These are phyloP conservation scores for Spea hammondii DNA, from an alignment of 2,797 vertebrate genomes.

Conservation along the genomic window DNA sequence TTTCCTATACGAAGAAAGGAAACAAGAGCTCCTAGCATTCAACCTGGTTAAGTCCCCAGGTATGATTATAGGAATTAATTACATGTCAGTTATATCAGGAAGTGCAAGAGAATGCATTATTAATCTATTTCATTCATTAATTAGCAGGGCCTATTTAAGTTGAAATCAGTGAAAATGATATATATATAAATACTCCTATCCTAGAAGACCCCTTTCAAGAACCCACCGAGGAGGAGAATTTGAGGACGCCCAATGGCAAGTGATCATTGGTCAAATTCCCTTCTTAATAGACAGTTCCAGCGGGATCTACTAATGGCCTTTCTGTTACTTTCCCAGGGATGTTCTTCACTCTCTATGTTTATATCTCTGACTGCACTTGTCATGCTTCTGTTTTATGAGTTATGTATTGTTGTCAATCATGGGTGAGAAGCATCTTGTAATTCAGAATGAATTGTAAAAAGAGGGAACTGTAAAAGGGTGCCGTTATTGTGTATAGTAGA, in stretches of 20 bases:
- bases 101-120: slow-evolving; percentile 18
- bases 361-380: slow-evolving; percentile 44
- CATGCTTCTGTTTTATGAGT: slow-evolving; percentile 48
- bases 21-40: no score
- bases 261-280: slow-evolving; percentile 39
- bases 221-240: slow-evolving; percentile 10
- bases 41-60: no score
- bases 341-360: slow-evolving; percentile 37
- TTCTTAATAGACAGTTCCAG: slow-evolving; percentile 44
- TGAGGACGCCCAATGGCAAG: slow-evolving; percentile 34
- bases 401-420: slow-evolving; percentile 48
- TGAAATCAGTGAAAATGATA: no score
- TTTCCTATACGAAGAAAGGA: no score
- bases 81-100: no score
- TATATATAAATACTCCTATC: slow-evolving; percentile 24
- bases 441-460: slow-evolving; percentile 44
- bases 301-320: slow-evolving; percentile 42
- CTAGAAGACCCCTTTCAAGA: slow-evolving; percentile 20
- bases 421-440: slow-evolving; percentile 36
- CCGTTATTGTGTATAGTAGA: slow-evolving; percentile 1
- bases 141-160: no score
- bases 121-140: no score
- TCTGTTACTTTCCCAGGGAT: slow-evolving; percentile 21
- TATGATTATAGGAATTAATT: no score
- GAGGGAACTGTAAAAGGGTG: slow-evolving; percentile 19